A percentile compares a stretch with the other conserved stretches of the same genome.
Conservation (phyloP, 2,888 invertebrate genomes). For the Lasioglossum malachurum region DNA sequence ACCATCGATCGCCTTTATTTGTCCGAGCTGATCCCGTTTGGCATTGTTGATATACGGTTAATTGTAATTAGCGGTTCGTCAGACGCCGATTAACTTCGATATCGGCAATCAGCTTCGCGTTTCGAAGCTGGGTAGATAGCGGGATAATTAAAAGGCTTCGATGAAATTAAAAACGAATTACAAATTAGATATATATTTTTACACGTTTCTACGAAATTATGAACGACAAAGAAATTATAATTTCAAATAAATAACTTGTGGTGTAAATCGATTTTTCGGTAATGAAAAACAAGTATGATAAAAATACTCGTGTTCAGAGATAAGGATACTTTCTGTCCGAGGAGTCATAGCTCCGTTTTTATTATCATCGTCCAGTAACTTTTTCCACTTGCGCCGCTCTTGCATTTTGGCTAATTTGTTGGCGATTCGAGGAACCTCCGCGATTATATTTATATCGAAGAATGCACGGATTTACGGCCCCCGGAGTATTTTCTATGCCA, state of each 20-base stretch:
- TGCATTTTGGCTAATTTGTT: neutral
- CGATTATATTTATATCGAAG: neutral
- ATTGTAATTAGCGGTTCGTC: constrained; percentile 9
- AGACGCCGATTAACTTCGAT: neutral
- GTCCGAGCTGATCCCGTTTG: neutral
- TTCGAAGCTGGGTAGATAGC: neutral
- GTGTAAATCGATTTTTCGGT: neutral
- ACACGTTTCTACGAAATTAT: neutral
- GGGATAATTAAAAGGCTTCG: neutral
- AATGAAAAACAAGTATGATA: neutral
- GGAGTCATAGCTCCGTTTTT: neutral
- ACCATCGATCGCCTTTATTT: neutral
- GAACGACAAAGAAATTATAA: no score
- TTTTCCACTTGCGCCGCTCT: neutral
- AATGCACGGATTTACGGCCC: neutral
- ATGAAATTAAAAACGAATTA: neutral
- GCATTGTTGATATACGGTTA: neutral
- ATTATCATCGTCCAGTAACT: neutral
- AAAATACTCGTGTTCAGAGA: no score
- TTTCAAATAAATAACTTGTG: no score
- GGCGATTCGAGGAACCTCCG: neutral
- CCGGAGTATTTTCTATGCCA: constrained; percentile 22
- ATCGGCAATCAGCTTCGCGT: neutral
- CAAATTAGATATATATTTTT: neutral
- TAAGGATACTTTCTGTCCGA: neutral